Evolutionary conservation across 2,888 invertebrate genomes (phyloP), one percentile per base, ranked within the genome.

Genomic region (Nematopogon swammerdamellus): DNA sequence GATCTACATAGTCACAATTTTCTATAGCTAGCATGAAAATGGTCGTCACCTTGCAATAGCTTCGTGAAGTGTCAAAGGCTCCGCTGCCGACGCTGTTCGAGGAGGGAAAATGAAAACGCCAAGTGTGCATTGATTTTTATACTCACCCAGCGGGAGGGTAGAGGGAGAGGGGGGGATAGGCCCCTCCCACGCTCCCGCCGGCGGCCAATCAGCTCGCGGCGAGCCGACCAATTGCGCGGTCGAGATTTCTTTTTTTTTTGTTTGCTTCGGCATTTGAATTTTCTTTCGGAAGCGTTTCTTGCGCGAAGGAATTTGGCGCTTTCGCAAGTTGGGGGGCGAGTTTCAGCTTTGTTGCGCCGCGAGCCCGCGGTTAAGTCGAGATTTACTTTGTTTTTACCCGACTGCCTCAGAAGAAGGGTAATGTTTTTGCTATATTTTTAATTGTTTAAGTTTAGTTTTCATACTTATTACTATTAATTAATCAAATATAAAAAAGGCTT

Each of bases 61-160:
- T 6, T 25, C 25, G 43, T 3, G 18, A 44, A 44, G 19, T 44
- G 44, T 44, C 44, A 17, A 44, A 47, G 47, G 30, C 30, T 20
- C 25, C 4, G 16, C 17, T 14, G 10, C 29, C 25, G 20, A n/a
- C 18, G 47, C 47, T 10, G 19, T 17, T 19, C 17, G 18, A 25
- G 8, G 14, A 46, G 6, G 19, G 67, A 73, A 74, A 75, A 79
- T 72, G 71, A 75, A 63, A 60, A 65, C 56, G 60, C 55, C 51
- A 55, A 56, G 56, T 59, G 62, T 61, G 70, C 76, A 79, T 79
- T 72, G 79, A 79, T 79, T 79, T 79, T 79, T 77, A 76, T 77
- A 74, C 65, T 70, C 70, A 67, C 65, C 59, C 55, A 56, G 64
- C 60, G 73, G 65, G 76, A 76, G 72, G 74, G 76, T 56, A 64